phyloP scores from a whole-genome alignment of 2,888 invertebrate species.

The Lasioglossum leucozonium region DNA sequence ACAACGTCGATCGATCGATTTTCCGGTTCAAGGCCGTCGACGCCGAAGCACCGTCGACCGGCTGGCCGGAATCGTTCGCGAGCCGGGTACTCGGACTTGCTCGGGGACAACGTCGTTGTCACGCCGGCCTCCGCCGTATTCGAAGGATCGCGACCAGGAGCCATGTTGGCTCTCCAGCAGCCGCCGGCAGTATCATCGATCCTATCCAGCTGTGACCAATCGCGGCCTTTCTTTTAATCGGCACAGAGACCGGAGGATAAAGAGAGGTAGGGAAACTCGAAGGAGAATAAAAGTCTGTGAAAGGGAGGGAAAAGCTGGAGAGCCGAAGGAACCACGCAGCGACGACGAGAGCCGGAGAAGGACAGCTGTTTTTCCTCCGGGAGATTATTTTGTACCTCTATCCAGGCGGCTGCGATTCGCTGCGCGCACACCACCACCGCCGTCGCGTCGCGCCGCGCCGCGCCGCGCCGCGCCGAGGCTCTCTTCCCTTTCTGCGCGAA shows the following conservation, averaged over 20 bases:
- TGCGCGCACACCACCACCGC: neutral
- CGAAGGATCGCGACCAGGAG: slow-evolving; percentile 44
- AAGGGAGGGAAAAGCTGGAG: slow-evolving; percentile 9
- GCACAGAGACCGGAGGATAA: slow-evolving; percentile 32
- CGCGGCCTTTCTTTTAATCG: slow-evolving; percentile 61
- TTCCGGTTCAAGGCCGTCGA: neutral
- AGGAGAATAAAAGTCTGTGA: slow-evolving; percentile 8
- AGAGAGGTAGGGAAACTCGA: slow-evolving; percentile 18
- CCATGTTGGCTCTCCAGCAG: slow-evolving; percentile 67
- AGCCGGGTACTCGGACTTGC: neutral
- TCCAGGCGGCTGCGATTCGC: slow-evolving; percentile 17
- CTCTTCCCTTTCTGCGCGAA: too few species aligned
- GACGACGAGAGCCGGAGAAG: slow-evolving; percentile 36
- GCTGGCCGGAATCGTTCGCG: neutral
- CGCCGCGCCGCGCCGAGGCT: too few species aligned
- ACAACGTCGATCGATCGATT: neutral
- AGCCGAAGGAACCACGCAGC: slow-evolving; percentile 14
- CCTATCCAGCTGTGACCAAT: slow-evolving; percentile 79
- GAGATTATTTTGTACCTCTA: slow-evolving; percentile 24
- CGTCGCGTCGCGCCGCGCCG: too few species aligned
- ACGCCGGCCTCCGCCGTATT: neutral
- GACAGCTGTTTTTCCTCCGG: slow-evolving; percentile 55
- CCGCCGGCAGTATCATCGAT: slow-evolving; percentile 76
- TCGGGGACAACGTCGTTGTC: neutral
- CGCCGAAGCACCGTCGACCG: neutral